Evolutionary conservation across 2,113 vertebrate species (phyloP).

Genomic region (Petrocephalus zakoni): DNA sequence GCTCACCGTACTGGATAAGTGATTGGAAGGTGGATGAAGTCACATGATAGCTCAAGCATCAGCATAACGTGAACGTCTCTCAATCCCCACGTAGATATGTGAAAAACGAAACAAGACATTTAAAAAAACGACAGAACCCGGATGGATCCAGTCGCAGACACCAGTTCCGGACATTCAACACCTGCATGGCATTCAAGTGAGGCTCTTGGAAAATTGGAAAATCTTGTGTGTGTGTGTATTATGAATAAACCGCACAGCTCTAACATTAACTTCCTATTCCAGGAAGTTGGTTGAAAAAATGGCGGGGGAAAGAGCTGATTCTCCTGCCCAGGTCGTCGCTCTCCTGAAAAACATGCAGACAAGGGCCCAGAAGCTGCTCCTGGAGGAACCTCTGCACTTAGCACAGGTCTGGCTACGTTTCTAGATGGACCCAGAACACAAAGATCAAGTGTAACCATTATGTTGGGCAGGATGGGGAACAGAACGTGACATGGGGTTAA

Average conservation of each 20-base stretch:
- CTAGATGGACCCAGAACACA: not conserved
- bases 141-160: constrained; percentile 8
- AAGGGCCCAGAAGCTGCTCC: constrained; percentile 21
- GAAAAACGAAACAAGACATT: not conserved
- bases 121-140: not conserved
- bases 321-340: not conserved
- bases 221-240: not conserved
- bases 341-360: constrained; percentile 31
- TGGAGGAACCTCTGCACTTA: not conserved
- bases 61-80: not conserved
- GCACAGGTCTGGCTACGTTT: constrained; percentile 36
- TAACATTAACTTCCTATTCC: constrained; percentile 11
- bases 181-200: constrained; percentile 46
- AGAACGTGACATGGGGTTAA: not conserved
- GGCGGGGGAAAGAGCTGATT: not conserved
- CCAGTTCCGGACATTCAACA: constrained; percentile 41
- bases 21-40: not conserved
- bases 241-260: not conserved
- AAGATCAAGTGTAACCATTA: not conserved
- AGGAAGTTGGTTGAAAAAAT: constrained; percentile 30
- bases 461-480: not conserved
- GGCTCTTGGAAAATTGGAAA: not conserved
- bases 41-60: not conserved
- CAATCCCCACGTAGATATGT: constrained; percentile 37
- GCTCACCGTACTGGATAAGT: not conserved